Evolutionary conservation across 2,888 invertebrate genomes (phyloP), one percentile per base, ranked within the genome.

Genomic region (Barypeithes pellucidus): DNA sequence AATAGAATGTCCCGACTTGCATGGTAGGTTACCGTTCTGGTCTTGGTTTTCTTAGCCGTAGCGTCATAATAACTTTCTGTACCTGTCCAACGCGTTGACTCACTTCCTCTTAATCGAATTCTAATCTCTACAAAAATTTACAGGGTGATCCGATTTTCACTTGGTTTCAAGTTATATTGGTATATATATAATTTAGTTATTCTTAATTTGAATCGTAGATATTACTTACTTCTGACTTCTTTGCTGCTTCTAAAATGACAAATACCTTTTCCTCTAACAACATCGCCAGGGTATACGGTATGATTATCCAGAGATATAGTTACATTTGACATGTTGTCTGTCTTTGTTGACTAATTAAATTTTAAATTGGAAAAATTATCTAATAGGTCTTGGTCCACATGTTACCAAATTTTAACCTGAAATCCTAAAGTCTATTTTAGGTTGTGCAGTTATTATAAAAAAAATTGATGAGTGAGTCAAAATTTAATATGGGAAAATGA

Each of bases 81-180:
- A 8, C 73, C 74, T 20, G 54, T 72, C 81, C 81, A 81, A 36
- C 76, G 66, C 3, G 79, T 81, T 16, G 77, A 76, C 61, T 81
- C 81, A 39, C 72, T 72, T 14, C 81, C 79, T 47, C 59, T 62
- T 18, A 79, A 59, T 29, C 72, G 70, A n/a, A 80, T 33, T 70
- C 71, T 75, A 39, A 80, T 71, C 8, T 72, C 77, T 79, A 71
- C 14, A 69, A 71, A 66, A 47, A 20, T 2, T 20, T 9, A 47
- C n/a, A n/a, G n/a, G n/a, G n/a, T n/a, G n/a, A n/a, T n/a, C n/a
- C n/a, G n/a, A n/a, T n/a, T n/a, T n/a, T n/a, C n/a, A n/a, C n/a
- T n/a, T n/a, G n/a, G n/a, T n/a, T n/a, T n/a, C n/a, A n/a, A n/a
- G n/a, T n/a, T n/a, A n/a, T n/a, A n/a, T n/a, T n/a, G n/a, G n/a